Evolutionary conservation across 2,797 vertebrate genomes (phyloP).

Genomic region (Pteropus rufus): DNA sequence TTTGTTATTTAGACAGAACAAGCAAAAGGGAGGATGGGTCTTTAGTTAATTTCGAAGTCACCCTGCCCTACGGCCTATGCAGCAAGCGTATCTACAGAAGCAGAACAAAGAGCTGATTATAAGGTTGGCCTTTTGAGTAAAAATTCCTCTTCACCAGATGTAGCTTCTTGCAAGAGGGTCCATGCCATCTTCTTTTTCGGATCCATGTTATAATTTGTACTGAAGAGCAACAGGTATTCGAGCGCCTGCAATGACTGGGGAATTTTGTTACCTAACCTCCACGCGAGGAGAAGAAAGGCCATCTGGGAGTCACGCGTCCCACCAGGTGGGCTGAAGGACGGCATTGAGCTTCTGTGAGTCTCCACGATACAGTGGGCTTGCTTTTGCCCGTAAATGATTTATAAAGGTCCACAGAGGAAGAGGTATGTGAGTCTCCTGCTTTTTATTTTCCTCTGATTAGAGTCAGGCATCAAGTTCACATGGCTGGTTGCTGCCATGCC

Average conservation of each 20-base stretch:
- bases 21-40: too few relatives aligned
- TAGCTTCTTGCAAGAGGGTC: background rate
- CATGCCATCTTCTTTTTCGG: rapidly evolving
- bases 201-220: rapidly evolving
- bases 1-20: too few relatives aligned
- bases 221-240: rapidly evolving
- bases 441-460: background rate
- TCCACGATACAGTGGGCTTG: rapidly evolving
- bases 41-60: too few relatives aligned
- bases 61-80: too few relatives aligned
- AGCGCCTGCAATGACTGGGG: too few relatives aligned
- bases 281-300: background rate
- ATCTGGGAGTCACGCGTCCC: rapidly evolving
- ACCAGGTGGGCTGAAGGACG: background rate
- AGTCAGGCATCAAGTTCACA: background rate
- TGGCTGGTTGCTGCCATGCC: background rate
- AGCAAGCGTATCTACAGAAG: too few relatives aligned
- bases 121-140: too few relatives aligned
- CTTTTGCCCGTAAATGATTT: background rate
- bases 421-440: too few relatives aligned
- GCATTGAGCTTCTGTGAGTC: too few relatives aligned
- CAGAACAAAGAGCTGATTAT: too few relatives aligned
- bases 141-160: too few relatives aligned
- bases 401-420: background rate
- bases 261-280: background rate